Evolutionary conservation across 2,888 invertebrate species (phyloP).

Genomic region (Crocallis elinguaria): DNA sequence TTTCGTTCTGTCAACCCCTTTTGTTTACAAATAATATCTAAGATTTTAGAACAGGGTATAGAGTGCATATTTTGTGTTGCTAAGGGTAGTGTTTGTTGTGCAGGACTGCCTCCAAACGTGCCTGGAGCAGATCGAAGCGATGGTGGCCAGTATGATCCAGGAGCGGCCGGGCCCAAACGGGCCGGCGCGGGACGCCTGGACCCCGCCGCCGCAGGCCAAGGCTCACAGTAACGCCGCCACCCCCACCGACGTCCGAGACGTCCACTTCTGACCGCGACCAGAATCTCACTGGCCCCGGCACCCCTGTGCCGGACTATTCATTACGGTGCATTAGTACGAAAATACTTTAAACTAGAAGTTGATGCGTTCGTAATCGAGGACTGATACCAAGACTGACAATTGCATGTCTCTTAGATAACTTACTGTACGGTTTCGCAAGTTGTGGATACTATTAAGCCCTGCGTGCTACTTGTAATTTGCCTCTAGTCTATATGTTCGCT

Average conservation of each 20-base stretch:
- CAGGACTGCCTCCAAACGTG: constrained; percentile 93
- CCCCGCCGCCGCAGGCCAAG: constrained; percentile 80
- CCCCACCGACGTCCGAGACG: constrained; percentile 94
- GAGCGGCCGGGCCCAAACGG: constrained; percentile 78
- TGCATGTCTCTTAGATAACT: constrained; percentile 76
- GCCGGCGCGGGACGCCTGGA: constrained; percentile 74
- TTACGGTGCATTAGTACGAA: constrained; percentile 79
- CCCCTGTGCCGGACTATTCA: constrained; percentile 53
- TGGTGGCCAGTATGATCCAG: constrained; percentile 86
- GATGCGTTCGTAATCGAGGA: constrained; percentile 78
- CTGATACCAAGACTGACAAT: constrained; percentile 83
- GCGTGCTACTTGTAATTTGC: constrained; percentile 69
- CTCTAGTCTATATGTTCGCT: constrained; percentile 63
- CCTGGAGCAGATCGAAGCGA: constrained; percentile 91
- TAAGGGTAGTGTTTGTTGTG: constrained; percentile 47
- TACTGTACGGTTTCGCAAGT: constrained; percentile 67
- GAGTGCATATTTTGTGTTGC: not conserved
- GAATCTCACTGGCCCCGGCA: constrained; percentile 23
- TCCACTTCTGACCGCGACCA: constrained; percentile 86
- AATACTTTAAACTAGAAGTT: constrained; percentile 78
- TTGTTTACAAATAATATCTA: too few species aligned
- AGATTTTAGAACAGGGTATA: too few species aligned
- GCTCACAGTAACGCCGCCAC: constrained; percentile 91
- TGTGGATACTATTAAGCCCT: constrained; percentile 63
- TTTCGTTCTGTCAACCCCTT: too few species aligned